phyloP scores from a whole-genome alignment of 2,113 vertebrate genomes.

The Anas platyrhynchos region DNA sequence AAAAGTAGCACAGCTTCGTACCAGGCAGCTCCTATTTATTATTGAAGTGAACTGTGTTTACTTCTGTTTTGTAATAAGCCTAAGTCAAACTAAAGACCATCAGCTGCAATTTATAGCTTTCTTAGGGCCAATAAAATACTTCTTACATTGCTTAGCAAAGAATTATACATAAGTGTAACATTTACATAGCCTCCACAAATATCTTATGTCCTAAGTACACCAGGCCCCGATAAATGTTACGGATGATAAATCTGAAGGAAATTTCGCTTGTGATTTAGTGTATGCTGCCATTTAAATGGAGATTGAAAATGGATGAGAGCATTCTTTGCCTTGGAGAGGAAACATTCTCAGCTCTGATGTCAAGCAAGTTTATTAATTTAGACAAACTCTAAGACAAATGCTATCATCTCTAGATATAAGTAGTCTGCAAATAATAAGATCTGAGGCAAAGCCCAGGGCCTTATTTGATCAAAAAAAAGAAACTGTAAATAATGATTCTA shows the following conservation, averaged over 20 bases:
- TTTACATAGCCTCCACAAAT: background rate
- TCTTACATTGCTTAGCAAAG: too few relatives aligned
- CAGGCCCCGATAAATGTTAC: background rate
- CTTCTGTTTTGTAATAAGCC: background rate
- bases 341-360: background rate
- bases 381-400: background rate
- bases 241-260: conserved; percentile 7
- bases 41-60: background rate
- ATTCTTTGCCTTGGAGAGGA: conserved; percentile 12
- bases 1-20: background rate
- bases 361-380: background rate
- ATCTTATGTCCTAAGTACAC: background rate
- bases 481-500: background rate
- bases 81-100: background rate
- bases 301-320: background rate
- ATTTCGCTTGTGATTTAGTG: conserved; percentile 6
- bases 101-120: conserved; percentile 1
- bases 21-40: background rate
- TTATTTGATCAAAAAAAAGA: background rate
- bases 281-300: background rate
- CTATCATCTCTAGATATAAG: background rate
- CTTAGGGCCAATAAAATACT: background rate
- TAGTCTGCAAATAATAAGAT: background rate
- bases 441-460: background rate
- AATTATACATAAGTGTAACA: background rate